Evolutionary conservation across 2,113 vertebrate species (phyloP).

Genomic region (Isurus oxyrinchus): DNA sequence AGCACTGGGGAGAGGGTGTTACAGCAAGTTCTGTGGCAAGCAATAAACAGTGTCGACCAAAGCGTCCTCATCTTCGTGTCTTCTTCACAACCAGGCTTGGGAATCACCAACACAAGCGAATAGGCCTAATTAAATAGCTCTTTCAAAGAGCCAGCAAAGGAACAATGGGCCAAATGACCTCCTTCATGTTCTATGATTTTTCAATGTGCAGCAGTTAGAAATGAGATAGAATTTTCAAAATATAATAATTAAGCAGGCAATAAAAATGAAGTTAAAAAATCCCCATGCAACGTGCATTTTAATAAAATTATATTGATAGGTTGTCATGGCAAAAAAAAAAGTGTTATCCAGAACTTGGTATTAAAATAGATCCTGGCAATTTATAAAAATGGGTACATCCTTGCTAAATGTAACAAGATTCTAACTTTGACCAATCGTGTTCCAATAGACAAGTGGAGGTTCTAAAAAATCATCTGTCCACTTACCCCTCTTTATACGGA

Average conservation of each 20-base stretch:
- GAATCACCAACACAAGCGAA: no score
- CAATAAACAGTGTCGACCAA: no score
- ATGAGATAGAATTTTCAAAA: not conserved
- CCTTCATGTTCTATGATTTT: no score
- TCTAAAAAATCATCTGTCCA: not conserved
- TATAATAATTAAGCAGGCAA: not conserved
- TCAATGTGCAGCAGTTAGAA: not conserved
- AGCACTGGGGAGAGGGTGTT: no score
- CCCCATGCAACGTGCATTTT: not conserved
- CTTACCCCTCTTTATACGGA: constrained; percentile 63
- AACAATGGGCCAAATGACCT: no score
- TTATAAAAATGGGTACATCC: not conserved
- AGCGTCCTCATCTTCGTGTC: no score
- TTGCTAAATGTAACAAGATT: not conserved
- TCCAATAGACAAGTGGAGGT: not conserved
- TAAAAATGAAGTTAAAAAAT: not conserved
- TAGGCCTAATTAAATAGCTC: not conserved
- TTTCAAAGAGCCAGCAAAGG: no score
- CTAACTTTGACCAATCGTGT: not conserved
- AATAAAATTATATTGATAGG: not conserved
- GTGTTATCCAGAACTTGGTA: not conserved
- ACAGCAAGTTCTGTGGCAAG: no score
- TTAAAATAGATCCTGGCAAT: not conserved
- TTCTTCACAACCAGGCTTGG: no score
- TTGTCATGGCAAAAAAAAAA: not conserved